Percentiles rank a stretch among this genome's conserved stretches.
These are phyloP conservation scores for Athrips mouffetella DNA, from an alignment of 2,888 invertebrate genomes.

Conservation along the genomic window DNA sequence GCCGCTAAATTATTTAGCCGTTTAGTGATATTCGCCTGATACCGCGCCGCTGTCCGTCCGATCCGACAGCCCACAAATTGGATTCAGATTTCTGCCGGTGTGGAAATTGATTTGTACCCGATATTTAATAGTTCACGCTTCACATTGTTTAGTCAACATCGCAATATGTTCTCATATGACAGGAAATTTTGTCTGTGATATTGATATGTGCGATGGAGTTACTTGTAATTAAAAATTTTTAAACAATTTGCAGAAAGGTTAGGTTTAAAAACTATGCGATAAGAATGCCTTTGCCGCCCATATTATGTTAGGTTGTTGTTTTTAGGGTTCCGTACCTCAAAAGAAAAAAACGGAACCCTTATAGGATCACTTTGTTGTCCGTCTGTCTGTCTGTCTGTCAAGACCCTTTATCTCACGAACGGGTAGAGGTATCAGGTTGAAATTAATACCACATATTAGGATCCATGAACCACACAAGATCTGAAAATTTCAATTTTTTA, in stretches of 20 bases:
- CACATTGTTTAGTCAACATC: conserved; percentile 43
- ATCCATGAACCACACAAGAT: too few species aligned
- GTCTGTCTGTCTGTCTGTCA: too few species aligned
- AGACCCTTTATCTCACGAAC: too few species aligned
- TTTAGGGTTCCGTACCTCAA: too few species aligned
- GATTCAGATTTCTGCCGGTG: conserved; percentile 73
- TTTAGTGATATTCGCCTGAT: conserved; percentile 70
- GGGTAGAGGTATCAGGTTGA: too few species aligned
- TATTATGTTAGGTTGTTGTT: too few species aligned
- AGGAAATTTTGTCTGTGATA: conserved; percentile 9
- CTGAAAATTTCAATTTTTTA: too few species aligned
- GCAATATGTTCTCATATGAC: conserved; percentile 25
- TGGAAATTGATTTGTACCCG: conserved; percentile 74
- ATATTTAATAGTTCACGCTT: conserved; percentile 63
- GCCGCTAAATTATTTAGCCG: conserved; percentile 77
- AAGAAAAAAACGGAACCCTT: too few species aligned
- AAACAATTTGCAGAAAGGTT: neutral
- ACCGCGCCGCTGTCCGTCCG: conserved; percentile 50
- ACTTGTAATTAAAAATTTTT: neutral
- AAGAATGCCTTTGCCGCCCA: too few species aligned
- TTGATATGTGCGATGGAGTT: neutral
- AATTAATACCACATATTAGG: too few species aligned
- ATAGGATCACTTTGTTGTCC: too few species aligned
- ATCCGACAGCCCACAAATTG: conserved; percentile 76
- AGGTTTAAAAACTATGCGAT: too few species aligned